These are phyloP conservation scores for Euura saliciscinereae DNA, from an alignment of 1,140 invertebrate genomes.

Conservation along the genomic window DNA sequence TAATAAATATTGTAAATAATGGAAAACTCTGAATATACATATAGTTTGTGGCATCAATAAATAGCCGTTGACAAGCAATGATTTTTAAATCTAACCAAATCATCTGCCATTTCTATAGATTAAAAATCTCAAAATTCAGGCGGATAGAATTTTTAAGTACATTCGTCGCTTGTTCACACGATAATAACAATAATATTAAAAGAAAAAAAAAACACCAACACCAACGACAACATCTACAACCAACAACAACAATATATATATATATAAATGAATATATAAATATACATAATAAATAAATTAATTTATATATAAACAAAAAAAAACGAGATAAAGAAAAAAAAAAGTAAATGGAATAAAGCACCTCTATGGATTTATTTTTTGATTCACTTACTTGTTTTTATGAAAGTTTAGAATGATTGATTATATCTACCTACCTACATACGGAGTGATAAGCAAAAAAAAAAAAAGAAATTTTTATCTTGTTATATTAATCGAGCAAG, in stretches of 20 bases:
- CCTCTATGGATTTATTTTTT: slow-evolving; percentile 28
- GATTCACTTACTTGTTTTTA: slow-evolving; percentile 24
- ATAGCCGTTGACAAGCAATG: not conserved
- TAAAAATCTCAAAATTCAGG: not conserved
- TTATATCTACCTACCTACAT: not conserved
- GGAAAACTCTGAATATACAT: not conserved
- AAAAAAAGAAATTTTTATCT: not conserved
- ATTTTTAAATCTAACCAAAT: not conserved
- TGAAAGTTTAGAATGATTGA: not conserved
- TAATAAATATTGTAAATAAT: slow-evolving; percentile 33
- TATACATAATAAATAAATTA: slow-evolving; percentile 24
- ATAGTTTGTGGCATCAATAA: not conserved
- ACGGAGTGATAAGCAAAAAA: not conserved
- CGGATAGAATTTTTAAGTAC: not conserved
- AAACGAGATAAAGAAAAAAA: not conserved
- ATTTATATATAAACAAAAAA: not conserved
- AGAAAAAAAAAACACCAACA: no score
- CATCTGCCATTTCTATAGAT: not conserved
- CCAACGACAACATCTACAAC: no score
- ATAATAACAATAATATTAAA: not conserved
- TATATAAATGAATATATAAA: slow-evolving; percentile 20
- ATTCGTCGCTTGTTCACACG: not conserved
- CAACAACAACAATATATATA: no score
- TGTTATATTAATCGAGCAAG: not conserved
- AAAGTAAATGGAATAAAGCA: slow-evolving; percentile 22